Conservation (phyloP, 2,797 vertebrate species). For the Tauraco hartlaubi region DNA sequence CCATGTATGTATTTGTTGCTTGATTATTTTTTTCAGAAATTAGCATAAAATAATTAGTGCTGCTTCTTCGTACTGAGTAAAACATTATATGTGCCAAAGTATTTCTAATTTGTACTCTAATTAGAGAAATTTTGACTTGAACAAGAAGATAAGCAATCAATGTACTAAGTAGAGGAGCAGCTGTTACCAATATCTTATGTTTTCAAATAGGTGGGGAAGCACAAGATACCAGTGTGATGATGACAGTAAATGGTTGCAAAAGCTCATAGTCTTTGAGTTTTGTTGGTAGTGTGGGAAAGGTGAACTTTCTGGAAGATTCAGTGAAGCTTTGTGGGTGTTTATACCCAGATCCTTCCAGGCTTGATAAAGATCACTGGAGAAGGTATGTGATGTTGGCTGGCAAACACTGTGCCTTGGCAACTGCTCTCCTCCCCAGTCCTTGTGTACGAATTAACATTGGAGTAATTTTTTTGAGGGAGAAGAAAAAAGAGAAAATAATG, state of each 20-base stretch:
- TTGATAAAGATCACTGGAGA: background rate
- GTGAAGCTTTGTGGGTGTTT: background rate
- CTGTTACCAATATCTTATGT: background rate
- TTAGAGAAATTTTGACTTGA: background rate
- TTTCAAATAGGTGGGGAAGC: background rate
- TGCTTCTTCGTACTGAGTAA: background rate
- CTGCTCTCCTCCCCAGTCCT: background rate
- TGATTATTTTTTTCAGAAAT: background rate
- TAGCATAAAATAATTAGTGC: background rate
- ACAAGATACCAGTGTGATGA: background rate
- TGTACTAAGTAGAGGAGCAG: background rate
- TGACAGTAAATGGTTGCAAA: background rate
- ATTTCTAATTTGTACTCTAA: background rate
- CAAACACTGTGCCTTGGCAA: background rate
- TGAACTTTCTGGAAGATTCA: background rate
- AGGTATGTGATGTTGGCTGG: background rate
- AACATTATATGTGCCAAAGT: background rate
- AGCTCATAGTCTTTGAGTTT: background rate
- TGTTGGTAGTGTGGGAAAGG: background rate
- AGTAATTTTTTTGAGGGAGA: background rate
- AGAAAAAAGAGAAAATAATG: background rate
- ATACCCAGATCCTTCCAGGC: background rate
- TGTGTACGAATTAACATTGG: background rate
- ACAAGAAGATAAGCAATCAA: background rate
- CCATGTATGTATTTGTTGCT: background rate